phyloP scores from a whole-genome alignment of 2,888 invertebrate genomes.

The Myathropa florea region DNA sequence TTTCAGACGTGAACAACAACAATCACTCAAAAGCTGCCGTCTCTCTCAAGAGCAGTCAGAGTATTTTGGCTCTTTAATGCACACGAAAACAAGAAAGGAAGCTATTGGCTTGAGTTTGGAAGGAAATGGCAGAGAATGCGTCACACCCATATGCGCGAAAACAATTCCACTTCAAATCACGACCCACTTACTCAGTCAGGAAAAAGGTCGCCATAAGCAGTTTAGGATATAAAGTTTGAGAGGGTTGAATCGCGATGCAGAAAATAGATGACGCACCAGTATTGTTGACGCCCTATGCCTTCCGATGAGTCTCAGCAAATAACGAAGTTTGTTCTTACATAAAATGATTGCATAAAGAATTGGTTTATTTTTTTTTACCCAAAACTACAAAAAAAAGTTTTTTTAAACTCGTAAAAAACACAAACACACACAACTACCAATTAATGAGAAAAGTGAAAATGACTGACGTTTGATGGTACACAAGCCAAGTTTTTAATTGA shows the following conservation, averaged over 20 bases:
- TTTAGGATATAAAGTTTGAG: background rate
- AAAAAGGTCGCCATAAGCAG: background rate
- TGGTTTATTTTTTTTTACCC: background rate
- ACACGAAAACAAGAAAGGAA: background rate
- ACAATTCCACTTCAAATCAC: background rate
- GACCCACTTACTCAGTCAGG: background rate
- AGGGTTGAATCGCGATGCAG: background rate
- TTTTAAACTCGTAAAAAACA: background rate
- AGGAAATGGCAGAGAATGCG: background rate
- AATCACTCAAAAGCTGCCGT: background rate
- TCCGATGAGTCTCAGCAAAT: too few species aligned
- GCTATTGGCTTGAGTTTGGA: background rate
- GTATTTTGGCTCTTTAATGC: background rate
- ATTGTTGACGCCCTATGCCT: too few species aligned
- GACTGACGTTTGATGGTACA: background rate
- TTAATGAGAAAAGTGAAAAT: background rate
- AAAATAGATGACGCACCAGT: background rate
- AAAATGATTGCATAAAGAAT: too few species aligned
- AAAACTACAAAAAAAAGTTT: background rate
- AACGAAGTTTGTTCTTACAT: too few species aligned
- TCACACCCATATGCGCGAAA: background rate
- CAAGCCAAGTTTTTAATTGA: background rate
- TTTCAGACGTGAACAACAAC: too few species aligned
- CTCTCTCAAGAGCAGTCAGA: background rate
- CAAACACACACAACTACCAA: background rate